Conservation (phyloP, 1,140 invertebrate genomes). For the Coenobita brevimanus region DNA sequence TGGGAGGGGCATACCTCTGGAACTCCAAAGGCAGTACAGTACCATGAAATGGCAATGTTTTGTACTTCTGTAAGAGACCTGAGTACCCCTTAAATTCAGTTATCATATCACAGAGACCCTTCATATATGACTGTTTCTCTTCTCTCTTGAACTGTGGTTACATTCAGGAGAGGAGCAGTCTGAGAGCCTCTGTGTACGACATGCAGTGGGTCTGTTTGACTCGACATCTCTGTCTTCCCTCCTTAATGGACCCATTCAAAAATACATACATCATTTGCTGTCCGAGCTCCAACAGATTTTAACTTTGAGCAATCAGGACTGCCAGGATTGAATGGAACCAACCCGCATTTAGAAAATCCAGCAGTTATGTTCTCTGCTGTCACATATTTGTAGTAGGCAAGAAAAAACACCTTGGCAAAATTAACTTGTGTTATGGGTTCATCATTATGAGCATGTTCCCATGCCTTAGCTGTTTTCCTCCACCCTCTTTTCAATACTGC, state of each 20-base stretch:
- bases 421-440: neutral
- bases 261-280: neutral
- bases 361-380: neutral
- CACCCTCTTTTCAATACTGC: slow-evolving; percentile 17
- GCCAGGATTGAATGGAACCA: neutral
- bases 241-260: neutral
- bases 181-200: too few relatives aligned
- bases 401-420: slow-evolving; percentile 8
- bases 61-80: too few relatives aligned
- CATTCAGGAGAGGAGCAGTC: too few relatives aligned
- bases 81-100: too few relatives aligned
- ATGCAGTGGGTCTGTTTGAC: neutral
- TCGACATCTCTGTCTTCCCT: neutral
- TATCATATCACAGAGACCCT: too few relatives aligned
- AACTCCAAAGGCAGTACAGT: too few relatives aligned
- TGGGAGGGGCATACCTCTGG: too few relatives aligned
- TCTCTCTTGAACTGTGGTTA: too few relatives aligned
- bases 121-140: too few relatives aligned
- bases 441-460: neutral
- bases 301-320: neutral
- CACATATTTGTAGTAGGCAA: neutral
- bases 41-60: too few relatives aligned
- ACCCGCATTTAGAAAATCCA: neutral
- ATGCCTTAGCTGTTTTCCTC: neutral
- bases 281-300: neutral